Evolutionary conservation across 2,888 invertebrate species (phyloP).

Genomic region (Galerucella pusilla): DNA sequence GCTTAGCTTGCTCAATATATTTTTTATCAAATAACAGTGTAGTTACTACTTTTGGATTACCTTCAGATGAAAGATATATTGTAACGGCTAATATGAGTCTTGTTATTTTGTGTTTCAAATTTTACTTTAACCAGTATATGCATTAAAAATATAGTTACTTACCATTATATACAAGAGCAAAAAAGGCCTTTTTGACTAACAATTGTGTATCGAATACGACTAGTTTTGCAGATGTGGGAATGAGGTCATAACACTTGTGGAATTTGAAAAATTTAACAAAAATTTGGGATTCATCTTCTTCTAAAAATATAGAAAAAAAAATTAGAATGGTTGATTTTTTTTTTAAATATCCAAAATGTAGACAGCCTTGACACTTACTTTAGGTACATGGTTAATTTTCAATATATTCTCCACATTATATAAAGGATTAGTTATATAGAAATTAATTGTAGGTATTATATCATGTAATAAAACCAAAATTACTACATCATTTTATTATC

Average conservation of each 20-base stretch:
- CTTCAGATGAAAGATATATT: no score
- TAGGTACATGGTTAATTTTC: no score
- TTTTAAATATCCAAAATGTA: not conserved
- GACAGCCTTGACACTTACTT: not conserved
- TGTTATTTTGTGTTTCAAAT: not conserved
- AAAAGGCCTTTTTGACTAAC: conserved; percentile 98
- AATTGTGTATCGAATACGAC: conserved; percentile 99
- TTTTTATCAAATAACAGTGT: no score
- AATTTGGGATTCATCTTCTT: conserved; percentile 97
- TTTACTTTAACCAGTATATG: not conserved
- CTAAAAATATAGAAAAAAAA: conserved; percentile 69
- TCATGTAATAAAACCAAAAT: no score
- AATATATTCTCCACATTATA: no score
- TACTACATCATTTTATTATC: no score
- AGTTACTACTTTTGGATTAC: no score
- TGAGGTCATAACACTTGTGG: conserved; percentile 99
- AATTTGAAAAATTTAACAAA: conserved; percentile 99
- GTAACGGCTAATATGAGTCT: conserved; percentile 21
- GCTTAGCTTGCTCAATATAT: no score
- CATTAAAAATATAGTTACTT: conserved; percentile 56
- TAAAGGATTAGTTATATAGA: no score
- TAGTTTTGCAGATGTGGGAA: conserved; percentile 98
- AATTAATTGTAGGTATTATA: no score
- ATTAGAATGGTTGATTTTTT: conserved; percentile 1
- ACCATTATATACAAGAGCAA: conserved; percentile 98